Evolutionary conservation across 2,888 invertebrate genomes (phyloP).

Genomic region (Reticulitermes lucifugus): DNA sequence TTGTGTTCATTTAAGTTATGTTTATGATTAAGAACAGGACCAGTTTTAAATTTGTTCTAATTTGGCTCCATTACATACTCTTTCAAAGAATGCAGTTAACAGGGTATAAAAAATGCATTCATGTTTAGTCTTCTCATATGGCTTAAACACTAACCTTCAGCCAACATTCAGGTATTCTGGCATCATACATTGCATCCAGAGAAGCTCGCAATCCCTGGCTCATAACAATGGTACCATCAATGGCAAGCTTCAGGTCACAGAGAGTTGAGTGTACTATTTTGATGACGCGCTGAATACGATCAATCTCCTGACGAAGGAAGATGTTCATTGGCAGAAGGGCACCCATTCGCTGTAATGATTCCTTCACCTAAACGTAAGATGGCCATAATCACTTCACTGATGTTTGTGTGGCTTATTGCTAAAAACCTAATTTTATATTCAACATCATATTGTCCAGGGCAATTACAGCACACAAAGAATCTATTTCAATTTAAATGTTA

Average conservation of each 20-base stretch:
- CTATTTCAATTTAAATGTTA: no score
- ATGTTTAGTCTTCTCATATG: no score
- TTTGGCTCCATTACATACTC: no score
- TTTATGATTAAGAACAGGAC: no score
- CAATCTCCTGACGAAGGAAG: conserved; percentile 81
- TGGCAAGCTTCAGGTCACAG: conserved; percentile 91
- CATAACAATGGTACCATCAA: conserved; percentile 98
- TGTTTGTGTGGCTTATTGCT: background rate
- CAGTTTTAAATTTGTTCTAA: no score
- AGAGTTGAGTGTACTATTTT: conserved; percentile 80
- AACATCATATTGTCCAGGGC: background rate
- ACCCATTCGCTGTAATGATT: conserved; percentile 91
- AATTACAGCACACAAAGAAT: background rate
- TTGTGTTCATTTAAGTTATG: no score
- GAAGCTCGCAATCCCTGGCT: conserved; percentile 89
- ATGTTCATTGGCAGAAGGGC: conserved; percentile 95
- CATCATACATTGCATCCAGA: conserved; percentile 96
- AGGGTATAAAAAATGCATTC: no score
- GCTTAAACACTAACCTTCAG: conserved; percentile 73
- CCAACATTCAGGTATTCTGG: conserved; percentile 93
- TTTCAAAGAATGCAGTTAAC: no score
- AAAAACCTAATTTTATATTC: background rate
- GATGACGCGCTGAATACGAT: conserved; percentile 89
- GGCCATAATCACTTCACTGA: background rate
- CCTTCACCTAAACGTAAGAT: conserved; percentile 70